These are phyloP conservation scores for Heteromormyrus szaboi DNA, from an alignment of 2,797 vertebrate species.

Conservation along the genomic window DNA sequence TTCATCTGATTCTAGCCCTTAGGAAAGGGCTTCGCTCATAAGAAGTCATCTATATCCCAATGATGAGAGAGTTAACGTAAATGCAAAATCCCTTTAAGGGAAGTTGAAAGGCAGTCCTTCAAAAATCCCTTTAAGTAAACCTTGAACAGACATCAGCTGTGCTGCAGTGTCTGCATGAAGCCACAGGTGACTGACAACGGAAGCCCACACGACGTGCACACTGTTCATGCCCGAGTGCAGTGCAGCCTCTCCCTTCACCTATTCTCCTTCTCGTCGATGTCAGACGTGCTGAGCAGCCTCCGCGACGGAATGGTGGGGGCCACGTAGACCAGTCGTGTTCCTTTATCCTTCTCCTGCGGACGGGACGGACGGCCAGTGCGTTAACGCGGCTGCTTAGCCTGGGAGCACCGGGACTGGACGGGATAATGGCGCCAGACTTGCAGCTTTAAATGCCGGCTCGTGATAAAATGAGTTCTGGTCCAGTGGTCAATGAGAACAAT, in stretches of 20 bases:
- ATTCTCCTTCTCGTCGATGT: slow-evolving; percentile 96
- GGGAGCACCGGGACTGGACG: neutral
- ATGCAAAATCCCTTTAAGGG: neutral
- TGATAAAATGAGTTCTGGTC: neutral
- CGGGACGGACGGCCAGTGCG: neutral
- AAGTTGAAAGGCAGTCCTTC: neutral
- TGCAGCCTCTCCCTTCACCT: slow-evolving; percentile 60
- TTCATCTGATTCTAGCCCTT: neutral
- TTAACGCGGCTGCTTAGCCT: neutral
- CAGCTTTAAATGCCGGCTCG: neutral
- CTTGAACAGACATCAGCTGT: neutral
- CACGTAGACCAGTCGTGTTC: slow-evolving; percentile 84
- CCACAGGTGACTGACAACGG: slow-evolving; percentile 18
- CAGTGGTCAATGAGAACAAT: neutral
- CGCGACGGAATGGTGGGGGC: slow-evolving; percentile 84
- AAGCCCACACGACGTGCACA: slow-evolving; percentile 43
- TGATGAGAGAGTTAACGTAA: neutral
- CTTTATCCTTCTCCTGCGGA: slow-evolving; percentile 78
- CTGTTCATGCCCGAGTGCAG: neutral
- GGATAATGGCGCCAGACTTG: too few species aligned
- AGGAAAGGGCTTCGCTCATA: neutral
- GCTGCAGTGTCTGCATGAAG: neutral
- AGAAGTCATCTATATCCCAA: neutral
- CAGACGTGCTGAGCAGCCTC: slow-evolving; percentile 87
- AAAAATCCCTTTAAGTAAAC: neutral